Percentiles rank a stretch among this genome's conserved stretches.
Evolutionary conservation across 2,113 vertebrate species (phyloP).

Genomic region (Camelus dromedarius): DNA sequence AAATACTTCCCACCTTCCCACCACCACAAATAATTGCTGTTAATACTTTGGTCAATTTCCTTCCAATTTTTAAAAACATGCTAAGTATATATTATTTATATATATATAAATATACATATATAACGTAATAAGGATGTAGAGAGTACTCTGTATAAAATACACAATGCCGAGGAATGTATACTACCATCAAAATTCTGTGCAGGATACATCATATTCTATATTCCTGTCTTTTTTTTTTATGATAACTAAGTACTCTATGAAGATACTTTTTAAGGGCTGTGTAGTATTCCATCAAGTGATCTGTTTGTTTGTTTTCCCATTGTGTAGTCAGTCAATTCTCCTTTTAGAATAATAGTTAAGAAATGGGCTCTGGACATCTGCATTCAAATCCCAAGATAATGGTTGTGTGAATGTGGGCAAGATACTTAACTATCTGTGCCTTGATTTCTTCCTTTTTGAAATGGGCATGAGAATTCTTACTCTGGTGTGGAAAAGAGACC

Average conservation of each 20-base stretch:
- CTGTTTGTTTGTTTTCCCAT: neutral
- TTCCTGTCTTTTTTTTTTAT: neutral
- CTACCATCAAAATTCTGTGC: neutral
- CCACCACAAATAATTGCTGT: slow-evolving; percentile 1
- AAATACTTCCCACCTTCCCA: neutral
- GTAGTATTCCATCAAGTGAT: neutral
- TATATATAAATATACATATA: neutral
- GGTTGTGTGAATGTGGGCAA: neutral
- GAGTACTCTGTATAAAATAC: neutral
- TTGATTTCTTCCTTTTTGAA: slow-evolving; percentile 38
- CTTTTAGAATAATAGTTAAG: neutral
- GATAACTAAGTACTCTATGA: neutral
- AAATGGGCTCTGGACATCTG: neutral
- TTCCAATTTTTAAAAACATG: slow-evolving; percentile 8
- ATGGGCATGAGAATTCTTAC: neutral
- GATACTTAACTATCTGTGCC: neutral
- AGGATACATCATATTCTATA: neutral
- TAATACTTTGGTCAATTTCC: slow-evolving; percentile 19
- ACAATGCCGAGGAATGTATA: neutral
- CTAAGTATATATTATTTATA: neutral
- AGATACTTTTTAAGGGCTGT: neutral
- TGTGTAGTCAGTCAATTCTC: neutral
- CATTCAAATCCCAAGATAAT: neutral
- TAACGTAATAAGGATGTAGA: neutral
- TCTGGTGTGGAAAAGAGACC: neutral